These are phyloP conservation scores for Xestobium rufovillosum DNA, from an alignment of 2,888 invertebrate genomes.

Conservation along the genomic window DNA sequence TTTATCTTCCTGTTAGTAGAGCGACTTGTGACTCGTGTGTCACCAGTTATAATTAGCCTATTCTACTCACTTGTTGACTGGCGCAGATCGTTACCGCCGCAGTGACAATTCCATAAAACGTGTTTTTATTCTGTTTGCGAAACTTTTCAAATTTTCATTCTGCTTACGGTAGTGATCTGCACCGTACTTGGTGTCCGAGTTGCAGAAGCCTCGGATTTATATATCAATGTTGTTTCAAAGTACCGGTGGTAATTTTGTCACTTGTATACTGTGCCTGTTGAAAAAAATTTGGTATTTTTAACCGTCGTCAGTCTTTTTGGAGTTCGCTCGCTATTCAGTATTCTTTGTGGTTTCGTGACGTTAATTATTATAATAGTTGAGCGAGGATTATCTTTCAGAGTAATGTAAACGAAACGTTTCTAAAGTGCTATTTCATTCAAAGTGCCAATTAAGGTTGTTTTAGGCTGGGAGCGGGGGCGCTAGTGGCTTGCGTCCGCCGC, in stretches of 20 bases:
- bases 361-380: neutral
- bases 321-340: conserved; percentile 40
- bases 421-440: conserved; percentile 43
- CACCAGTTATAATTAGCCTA: conserved; percentile 40
- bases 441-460: conserved; percentile 44
- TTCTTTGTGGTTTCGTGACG: conserved; percentile 35
- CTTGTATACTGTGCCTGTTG: conserved; percentile 42
- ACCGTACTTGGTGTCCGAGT: conserved; percentile 32
- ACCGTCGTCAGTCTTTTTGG: conserved; percentile 31
- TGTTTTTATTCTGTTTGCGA: too few species aligned
- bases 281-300: conserved; percentile 34
- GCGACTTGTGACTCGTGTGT: conserved; percentile 38
- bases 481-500: conserved; percentile 18
- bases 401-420: conserved; percentile 24
- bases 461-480: conserved; percentile 19
- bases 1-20: conserved; percentile 46
- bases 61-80: conserved; percentile 11
- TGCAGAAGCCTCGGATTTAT: conserved; percentile 25
- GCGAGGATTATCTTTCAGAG: neutral
- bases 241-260: conserved; percentile 38
- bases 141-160: too few species aligned
- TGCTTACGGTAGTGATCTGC: too few species aligned
- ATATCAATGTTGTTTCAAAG: conserved; percentile 41
- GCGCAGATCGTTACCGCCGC: too few species aligned
- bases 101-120: too few species aligned